Percentiles rank a stretch among this genome's conserved stretches.
phyloP scores from a whole-genome alignment of 2,888 invertebrate genomes.

The Hydrotaea diabolus region DNA sequence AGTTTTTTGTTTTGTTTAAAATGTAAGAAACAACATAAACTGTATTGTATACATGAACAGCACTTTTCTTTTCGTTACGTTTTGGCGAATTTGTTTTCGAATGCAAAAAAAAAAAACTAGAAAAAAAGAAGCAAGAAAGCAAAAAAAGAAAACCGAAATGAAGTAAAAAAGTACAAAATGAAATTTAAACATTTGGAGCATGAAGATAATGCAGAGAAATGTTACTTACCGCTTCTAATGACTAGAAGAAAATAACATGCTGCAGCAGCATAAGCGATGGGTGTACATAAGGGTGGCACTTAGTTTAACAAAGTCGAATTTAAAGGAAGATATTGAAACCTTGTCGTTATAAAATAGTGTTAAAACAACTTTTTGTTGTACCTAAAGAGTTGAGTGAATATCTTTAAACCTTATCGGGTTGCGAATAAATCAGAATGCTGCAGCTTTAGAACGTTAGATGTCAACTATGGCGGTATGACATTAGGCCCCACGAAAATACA shows the following conservation, averaged over 20 bases:
- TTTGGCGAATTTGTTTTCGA: background rate
- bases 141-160: slow-evolving; percentile 44
- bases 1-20: slow-evolving; percentile 7
- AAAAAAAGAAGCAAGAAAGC: background rate
- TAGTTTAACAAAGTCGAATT: no score
- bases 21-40: slow-evolving; percentile 10
- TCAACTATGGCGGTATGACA: no score
- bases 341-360: no score
- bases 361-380: no score
- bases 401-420: no score
- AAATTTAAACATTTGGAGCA: slow-evolving; percentile 63
- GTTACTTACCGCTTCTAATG: background rate
- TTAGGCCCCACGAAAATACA: no score
- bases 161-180: slow-evolving; percentile 50
- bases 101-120: background rate
- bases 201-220: slow-evolving; percentile 56
- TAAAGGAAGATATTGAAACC: no score
- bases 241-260: slow-evolving; percentile 41
- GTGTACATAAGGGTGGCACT: background rate
- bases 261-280: slow-evolving; percentile 14
- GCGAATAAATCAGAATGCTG: no score
- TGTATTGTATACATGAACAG: slow-evolving; percentile 7
- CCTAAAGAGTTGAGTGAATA: no score
- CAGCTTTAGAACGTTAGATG: no score
- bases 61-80: slow-evolving; percentile 53